phyloP scores from a whole-genome alignment of 2,797 vertebrate species.

The Dendrocincla fuliginosa region DNA sequence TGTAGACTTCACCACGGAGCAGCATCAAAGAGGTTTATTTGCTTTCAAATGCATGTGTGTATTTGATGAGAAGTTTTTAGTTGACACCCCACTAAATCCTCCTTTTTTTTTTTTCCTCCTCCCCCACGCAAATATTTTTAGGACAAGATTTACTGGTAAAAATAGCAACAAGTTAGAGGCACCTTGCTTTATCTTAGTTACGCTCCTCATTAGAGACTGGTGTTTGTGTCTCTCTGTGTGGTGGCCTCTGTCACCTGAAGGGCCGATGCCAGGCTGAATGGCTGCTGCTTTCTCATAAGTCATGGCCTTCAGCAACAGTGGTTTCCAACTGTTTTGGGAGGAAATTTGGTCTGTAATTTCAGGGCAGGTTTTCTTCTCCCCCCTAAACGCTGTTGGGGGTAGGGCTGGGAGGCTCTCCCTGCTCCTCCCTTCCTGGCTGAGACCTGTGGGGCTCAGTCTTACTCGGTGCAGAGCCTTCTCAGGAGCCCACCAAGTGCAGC shows the following conservation, averaged over 20 bases:
- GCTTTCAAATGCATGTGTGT: background rate
- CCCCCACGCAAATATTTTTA: slow-evolving; percentile 13
- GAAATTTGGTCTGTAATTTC: background rate
- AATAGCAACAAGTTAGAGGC: slow-evolving; percentile 31
- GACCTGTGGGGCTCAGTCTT: no score
- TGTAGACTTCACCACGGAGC: background rate
- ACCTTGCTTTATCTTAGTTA: background rate
- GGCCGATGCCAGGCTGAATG: background rate
- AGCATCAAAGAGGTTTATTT: slow-evolving; percentile 33
- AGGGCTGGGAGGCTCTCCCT: background rate
- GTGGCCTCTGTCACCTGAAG: background rate
- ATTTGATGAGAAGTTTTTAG: slow-evolving; percentile 30
- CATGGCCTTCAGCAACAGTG: rapidly evolving
- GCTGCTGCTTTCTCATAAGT: background rate
- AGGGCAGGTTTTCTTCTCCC: background rate
- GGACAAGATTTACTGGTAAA: slow-evolving; percentile 47
- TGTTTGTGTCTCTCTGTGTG: rapidly evolving
- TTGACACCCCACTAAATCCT: slow-evolving; percentile 21
- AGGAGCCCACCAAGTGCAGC: background rate
- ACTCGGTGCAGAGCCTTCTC: background rate
- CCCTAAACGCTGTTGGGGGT: rapidly evolving
- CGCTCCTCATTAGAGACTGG: rapidly evolving
- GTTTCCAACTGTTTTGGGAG: background rate
- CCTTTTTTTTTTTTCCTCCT: background rate
- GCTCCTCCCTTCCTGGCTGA: background rate